phyloP scores from a whole-genome alignment of 1,140 invertebrate species.

The Bombus huntii region DNA sequence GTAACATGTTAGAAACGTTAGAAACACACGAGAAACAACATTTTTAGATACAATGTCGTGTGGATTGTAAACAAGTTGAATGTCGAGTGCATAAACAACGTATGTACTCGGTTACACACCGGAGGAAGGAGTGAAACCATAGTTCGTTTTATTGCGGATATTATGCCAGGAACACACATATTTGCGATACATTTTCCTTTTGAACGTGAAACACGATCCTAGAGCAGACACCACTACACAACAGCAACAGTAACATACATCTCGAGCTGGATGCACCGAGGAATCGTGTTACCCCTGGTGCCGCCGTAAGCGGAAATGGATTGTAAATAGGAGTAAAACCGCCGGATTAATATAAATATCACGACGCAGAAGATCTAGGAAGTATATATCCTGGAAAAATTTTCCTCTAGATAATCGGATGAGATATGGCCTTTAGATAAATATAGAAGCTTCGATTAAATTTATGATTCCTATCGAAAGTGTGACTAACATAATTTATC shows the following conservation, averaged over 20 bases:
- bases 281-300: constrained; percentile 39
- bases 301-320: constrained; percentile 32
- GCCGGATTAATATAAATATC: constrained; percentile 36
- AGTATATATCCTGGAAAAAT: background rate
- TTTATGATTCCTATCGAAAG: background rate
- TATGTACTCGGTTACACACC: constrained; percentile 4
- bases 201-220: constrained; percentile 46
- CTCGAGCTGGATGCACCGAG: constrained; percentile 17
- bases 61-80: constrained; percentile 16
- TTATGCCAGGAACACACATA: constrained; percentile 46
- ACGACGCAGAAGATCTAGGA: background rate
- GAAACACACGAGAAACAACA: background rate
- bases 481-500: background rate
- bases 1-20: background rate
- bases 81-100: constrained; percentile 13
- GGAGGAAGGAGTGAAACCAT: constrained; percentile 16
- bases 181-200: constrained; percentile 36
- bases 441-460: background rate
- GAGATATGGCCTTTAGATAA: too few species aligned
- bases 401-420: background rate
- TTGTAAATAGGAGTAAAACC: constrained; percentile 24
- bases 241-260: constrained; percentile 5
- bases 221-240: too few species aligned
- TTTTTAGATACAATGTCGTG: background rate
- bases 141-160: constrained; percentile 41